Evolutionary conservation across 1,140 invertebrate species (phyloP), one percentile per base, ranked within the genome.

Genomic region (Babylonia areolata): DNA sequence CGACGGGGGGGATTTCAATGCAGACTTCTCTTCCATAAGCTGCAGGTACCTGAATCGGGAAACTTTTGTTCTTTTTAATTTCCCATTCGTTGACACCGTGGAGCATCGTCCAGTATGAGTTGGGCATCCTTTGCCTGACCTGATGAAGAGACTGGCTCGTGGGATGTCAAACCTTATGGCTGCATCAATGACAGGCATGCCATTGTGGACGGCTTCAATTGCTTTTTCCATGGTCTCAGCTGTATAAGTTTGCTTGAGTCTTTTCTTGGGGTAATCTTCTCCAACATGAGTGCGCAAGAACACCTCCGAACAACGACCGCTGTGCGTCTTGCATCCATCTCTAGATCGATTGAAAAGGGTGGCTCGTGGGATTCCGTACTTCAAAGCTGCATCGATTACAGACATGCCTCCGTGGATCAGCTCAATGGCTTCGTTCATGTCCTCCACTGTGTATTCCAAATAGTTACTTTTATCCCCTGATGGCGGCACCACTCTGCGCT

Each of bases 151-250:
- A 0, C 54, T 84, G 40, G 82, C 82, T 33, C 82, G 17, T 20
- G 82, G 82, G 69, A 84, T 84, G 28, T 73, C 31, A 37, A 35
- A 84, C 58, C 42, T n/a, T n/a, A 73, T 84, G 37, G 82, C 46
- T 31, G 82, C 69, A 23, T 84, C 82, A 42, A 84, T 84, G n/a
- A 84, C 82, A 31, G 82, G 64, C 82, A 84, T 73, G 3, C 82
- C 82, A 2, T 58, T 46, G 28, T 84, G 82, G 3, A 84, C 40
- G 46, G 64, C 28, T 15, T 84, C 82, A 31, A 84, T 75, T 6
- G 82, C 82, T 35, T 58, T 17, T 31, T 84, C 82, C 33, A 84
- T 23, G 37, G 64, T 84, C 82, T 73, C 5, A 5, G 37, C 39
- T 75, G 69, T 84, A 46, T 84, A 40, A 23, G 28, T 31, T 1